phyloP scores from a whole-genome alignment of 2,113 vertebrate genomes.

The Benitochromis conjunctus region DNA sequence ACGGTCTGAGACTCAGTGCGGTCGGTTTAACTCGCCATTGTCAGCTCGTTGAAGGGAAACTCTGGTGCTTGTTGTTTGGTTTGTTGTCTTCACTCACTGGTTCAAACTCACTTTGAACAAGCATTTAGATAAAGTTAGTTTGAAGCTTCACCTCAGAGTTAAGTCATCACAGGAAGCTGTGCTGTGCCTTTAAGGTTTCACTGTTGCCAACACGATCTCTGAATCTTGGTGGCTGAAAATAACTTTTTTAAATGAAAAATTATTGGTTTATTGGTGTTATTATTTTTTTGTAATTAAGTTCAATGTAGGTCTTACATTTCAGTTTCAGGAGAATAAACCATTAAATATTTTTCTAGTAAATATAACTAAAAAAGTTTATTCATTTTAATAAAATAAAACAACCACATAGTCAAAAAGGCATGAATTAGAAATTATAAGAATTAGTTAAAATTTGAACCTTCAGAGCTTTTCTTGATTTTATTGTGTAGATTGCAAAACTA shows the following conservation, averaged over 20 bases:
- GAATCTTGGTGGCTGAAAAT: not conserved
- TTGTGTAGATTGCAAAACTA: not conserved
- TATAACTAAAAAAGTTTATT: not conserved
- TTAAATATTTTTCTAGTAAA: not conserved
- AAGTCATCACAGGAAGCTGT: not conserved
- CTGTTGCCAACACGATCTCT: not conserved
- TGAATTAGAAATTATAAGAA: too few relatives aligned
- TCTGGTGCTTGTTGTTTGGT: not conserved
- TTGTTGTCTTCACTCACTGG: not conserved
- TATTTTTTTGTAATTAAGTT: not conserved
- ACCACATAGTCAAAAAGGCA: not conserved
- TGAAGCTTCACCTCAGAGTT: not conserved
- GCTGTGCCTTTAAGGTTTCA: not conserved
- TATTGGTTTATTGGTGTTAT: not conserved
- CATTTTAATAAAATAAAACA: not conserved
- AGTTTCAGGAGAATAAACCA: not conserved
- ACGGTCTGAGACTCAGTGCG: not conserved
- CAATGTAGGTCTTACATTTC: not conserved
- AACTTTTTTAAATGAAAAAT: not conserved
- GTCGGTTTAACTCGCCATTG: not conserved
- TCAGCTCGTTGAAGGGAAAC: not conserved
- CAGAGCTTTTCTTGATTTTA: not conserved
- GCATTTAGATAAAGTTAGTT: not conserved
- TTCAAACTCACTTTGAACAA: not conserved
- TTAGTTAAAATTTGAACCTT: not conserved